Conservation (phyloP, 2,797 vertebrate species). For the Neopelma chrysocephalum region DNA sequence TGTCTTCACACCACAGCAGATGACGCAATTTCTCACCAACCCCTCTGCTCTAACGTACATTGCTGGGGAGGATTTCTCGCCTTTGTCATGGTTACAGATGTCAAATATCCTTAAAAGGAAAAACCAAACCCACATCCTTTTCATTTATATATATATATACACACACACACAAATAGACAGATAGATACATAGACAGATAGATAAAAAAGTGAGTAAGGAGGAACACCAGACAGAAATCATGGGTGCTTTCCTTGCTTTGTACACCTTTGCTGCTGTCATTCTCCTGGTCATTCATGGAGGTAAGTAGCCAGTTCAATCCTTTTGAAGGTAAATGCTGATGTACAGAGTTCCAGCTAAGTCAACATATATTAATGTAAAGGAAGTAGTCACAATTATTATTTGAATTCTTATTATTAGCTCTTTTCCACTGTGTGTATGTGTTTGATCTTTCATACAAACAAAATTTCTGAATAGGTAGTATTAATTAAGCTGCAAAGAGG, state of each 20-base stretch:
- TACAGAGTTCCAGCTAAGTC: neutral
- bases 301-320: neutral
- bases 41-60: neutral
- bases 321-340: neutral
- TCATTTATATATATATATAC: neutral
- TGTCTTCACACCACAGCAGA: neutral
- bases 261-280: neutral
- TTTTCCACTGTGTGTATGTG: neutral
- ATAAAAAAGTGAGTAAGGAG: neutral
- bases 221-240: slow-evolving; percentile 32
- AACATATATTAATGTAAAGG: neutral
- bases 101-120: neutral
- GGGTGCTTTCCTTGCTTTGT: neutral
- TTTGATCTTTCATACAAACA: neutral
- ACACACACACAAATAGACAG: neutral
- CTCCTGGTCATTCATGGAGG: slow-evolving; percentile 56
- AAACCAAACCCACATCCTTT: slow-evolving; percentile 67
- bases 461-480: neutral
- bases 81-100: neutral
- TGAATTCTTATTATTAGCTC: neutral
- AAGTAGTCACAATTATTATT: neutral
- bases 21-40: neutral
- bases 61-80: neutral
- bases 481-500: neutral
- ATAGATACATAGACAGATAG: neutral